Conservation (phyloP, 2,797 vertebrate genomes). For the Falco naumanni region DNA sequence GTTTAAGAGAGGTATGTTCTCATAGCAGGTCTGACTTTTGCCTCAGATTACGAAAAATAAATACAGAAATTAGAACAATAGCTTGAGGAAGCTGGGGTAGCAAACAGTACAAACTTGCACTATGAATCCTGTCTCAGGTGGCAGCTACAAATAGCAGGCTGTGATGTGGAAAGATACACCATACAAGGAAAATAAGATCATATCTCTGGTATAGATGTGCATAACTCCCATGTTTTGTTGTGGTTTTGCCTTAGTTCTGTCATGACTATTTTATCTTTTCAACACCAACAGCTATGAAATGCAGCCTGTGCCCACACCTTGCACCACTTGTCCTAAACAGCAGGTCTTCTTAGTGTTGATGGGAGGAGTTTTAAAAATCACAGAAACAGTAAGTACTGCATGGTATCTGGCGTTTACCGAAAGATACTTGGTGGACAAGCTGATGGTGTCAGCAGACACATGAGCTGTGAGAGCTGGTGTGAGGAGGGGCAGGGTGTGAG, state of each 20-base stretch:
- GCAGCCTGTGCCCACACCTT: neutral
- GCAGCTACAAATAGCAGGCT: neutral
- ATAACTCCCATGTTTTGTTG: neutral
- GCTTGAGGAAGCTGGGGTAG: neutral
- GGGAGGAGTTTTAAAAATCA: neutral
- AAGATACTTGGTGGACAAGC: neutral
- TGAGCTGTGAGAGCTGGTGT: neutral
- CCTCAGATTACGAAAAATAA: neutral
- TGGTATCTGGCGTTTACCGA: neutral
- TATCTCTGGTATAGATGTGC: neutral
- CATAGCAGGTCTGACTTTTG: neutral
- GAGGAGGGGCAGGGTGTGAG: neutral
- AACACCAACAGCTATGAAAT: neutral
- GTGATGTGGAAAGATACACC: neutral
- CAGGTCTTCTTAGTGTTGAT: neutral
- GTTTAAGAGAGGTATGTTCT: neutral
- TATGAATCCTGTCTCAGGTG: neutral
- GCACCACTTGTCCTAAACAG: neutral
- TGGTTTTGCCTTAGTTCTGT: neutral
- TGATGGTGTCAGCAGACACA: neutral
- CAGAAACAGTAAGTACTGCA: fast-evolving
- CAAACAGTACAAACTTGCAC: neutral
- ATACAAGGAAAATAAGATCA: neutral
- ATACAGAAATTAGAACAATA: neutral
- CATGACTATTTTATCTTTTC: neutral